These are phyloP conservation scores for Yponomeuta malinellus DNA, from an alignment of 2,888 invertebrate genomes.

Conservation along the genomic window DNA sequence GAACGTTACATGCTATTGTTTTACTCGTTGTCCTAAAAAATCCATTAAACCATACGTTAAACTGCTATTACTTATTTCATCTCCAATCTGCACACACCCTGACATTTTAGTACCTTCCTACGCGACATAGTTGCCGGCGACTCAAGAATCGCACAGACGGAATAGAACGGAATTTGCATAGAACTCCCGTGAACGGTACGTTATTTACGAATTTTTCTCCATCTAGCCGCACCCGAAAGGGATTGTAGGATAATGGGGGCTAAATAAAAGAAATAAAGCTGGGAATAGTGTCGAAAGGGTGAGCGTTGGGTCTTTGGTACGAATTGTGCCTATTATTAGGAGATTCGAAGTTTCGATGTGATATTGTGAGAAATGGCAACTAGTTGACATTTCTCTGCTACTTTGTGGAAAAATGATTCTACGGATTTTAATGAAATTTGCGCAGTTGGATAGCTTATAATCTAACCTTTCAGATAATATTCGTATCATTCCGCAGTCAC, in stretches of 20 bases:
- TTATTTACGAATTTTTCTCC: constrained; percentile 12
- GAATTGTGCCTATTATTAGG: not conserved
- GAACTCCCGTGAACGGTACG: not conserved
- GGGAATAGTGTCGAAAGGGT: not conserved
- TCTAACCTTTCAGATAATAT: too few species aligned
- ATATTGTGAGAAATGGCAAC: too few species aligned
- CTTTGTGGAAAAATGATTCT: too few species aligned
- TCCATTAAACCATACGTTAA: too few species aligned
- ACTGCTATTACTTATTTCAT: not conserved
- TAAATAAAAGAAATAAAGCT: constrained; percentile 9
- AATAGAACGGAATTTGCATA: constrained; percentile 9
- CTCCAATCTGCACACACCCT: not conserved
- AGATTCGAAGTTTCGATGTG: too few species aligned
- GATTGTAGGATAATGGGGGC: constrained; percentile 5
- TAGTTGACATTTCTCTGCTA: too few species aligned
- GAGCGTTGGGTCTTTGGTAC: not conserved
- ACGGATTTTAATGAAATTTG: too few species aligned
- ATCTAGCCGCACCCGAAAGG: not conserved
- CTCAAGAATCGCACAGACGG: not conserved
- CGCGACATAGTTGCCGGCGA: not conserved
- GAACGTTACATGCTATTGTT: too few species aligned
- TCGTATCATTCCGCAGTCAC: too few species aligned
- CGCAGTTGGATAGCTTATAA: too few species aligned
- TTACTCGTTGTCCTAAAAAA: too few species aligned
- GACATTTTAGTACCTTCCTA: constrained; percentile 7